A percentile compares a stretch with the other conserved stretches of the same genome.
Evolutionary conservation across 2,888 invertebrate genomes (phyloP).

Genomic region (Caenorhabditis wallacei): DNA sequence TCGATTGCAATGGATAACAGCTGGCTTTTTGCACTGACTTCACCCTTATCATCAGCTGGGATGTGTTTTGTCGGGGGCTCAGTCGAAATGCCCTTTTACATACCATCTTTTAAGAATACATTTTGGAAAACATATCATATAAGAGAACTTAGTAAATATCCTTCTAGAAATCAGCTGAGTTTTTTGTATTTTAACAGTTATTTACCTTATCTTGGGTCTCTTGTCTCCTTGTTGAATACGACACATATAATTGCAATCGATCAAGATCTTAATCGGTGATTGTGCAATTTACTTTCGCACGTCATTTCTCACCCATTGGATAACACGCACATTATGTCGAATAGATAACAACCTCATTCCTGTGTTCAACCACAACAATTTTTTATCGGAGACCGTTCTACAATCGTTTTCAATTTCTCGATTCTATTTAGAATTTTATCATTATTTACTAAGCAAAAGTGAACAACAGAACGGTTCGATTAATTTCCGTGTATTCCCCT

Average conservation of each 20-base stretch:
- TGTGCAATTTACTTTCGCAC: conserved; percentile 46
- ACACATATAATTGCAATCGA: conserved; percentile 10
- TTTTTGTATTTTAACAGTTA: too few species aligned
- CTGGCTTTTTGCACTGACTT: neutral
- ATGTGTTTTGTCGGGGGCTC: too few species aligned
- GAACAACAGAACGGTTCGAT: neutral
- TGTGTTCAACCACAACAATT: neutral
- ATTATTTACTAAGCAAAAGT: neutral
- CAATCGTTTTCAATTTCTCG: neutral
- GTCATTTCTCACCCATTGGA: conserved; percentile 29
- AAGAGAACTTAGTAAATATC: too few species aligned
- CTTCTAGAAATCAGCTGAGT: too few species aligned
- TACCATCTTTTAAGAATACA: too few species aligned
- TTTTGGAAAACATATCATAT: too few species aligned
- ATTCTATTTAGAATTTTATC: neutral
- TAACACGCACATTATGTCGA: neutral
- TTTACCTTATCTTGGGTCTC: neutral
- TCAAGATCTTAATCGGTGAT: conserved; percentile 47
- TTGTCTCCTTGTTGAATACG: neutral
- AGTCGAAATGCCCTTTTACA: too few species aligned
- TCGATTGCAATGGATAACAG: too few species aligned
- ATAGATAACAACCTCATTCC: neutral
- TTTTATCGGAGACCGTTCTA: neutral
- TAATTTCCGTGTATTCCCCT: neutral
- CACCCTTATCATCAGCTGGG: neutral